Evolutionary conservation across 2,797 vertebrate species (phyloP).

Genomic region (Eulemur mongoz): DNA sequence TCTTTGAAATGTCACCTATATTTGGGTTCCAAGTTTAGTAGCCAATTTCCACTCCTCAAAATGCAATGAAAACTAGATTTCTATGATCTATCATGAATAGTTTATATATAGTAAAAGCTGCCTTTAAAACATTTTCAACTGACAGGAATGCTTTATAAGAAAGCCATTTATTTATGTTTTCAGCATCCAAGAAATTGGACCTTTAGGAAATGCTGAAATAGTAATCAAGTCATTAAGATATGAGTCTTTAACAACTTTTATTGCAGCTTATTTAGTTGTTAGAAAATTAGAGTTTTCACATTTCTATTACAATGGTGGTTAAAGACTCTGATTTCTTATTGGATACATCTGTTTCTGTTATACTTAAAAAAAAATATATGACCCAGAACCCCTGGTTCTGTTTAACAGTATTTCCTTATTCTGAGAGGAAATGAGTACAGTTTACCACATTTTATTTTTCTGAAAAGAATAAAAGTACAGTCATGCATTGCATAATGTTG

Average conservation of each 20-base stretch:
- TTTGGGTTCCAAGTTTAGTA: background rate
- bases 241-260: background rate
- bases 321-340: background rate
- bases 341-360: background rate
- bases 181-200: background rate
- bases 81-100: background rate
- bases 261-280: background rate
- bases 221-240: background rate
- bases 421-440: background rate
- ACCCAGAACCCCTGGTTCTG: background rate
- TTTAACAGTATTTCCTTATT: background rate
- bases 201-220: constrained; percentile 14
- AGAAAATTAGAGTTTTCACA: constrained; percentile 2
- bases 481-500: background rate
- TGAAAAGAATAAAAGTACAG: background rate
- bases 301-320: background rate
- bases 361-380: background rate
- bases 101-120: background rate
- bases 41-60: background rate
- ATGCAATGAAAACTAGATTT: constrained; percentile 26
- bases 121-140: background rate
- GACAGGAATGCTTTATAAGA: background rate
- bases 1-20: background rate
- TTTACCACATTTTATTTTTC: background rate
- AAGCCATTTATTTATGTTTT: constrained; percentile 10